Base-by-base conservation (phyloP, 2,888 invertebrate genomes). In the Anaspis maculata region DNA sequence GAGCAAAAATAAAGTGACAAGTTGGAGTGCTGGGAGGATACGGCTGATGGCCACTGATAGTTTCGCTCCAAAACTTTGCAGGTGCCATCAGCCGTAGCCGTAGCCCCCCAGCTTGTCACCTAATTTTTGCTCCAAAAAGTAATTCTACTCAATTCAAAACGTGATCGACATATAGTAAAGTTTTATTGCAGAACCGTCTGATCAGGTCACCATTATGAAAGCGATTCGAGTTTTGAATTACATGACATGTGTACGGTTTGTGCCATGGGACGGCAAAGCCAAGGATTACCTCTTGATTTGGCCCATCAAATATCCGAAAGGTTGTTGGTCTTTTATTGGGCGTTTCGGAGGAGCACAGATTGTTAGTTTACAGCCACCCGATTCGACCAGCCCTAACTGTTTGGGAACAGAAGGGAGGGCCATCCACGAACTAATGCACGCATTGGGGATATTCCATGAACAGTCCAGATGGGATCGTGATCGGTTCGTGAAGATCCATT, bases 361-460 rank as follows among this genome's bases (percentile, higher is more conserved):
- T 2, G 70, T 87, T 0, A 79, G 82, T 1, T 62, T 87, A 24
- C 76, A 79, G 55, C 68, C 73, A 1, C 79, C 79, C 0, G 76
- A 79, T 45, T 61, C 66, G 7, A 67, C 55, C 2, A 75, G 78
- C 10, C 70, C 73, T 0, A 78, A 79, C 41, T 81, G 80, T 54
- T 68, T 80, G 26, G 77, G 77, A 25, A 72, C 64, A 15, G 76
- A 78, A 53, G 83, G 85, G 1, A 72, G 81, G 40, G 77, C 84
- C n/a, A 76, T 85, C 45, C 87, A 87, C 59, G 86, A 87, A 60
- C 61, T 86, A 19, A 77, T 86, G 75, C 87, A 86, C 52, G 78
- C 82, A 1, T 66, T 85, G n/a, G 85, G 87, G 5, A 77, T 86
- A 37, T 84, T 83, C 61, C 86, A 87, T 55, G 86, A 87, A 54